Evolutionary conservation across 1,140 invertebrate species (phyloP).

Genomic region (Pseudachorutes palmiensis): DNA sequence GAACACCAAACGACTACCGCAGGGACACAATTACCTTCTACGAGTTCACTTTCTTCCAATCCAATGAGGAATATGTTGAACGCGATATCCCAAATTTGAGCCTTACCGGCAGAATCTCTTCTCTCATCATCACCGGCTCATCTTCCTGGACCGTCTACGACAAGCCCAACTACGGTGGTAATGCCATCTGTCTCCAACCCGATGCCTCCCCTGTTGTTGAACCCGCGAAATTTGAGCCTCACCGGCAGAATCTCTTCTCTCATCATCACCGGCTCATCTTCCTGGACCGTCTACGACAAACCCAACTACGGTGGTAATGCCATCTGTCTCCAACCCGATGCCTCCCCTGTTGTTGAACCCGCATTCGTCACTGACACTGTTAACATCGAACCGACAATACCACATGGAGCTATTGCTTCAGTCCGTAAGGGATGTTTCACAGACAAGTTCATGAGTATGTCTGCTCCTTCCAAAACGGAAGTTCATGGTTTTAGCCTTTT

Average conservation of each 20-base stretch:
- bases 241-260: conserved; percentile 13
- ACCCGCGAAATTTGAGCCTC: conserved; percentile 18
- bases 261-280: conserved; percentile 20
- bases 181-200: conserved; percentile 28
- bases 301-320: conserved; percentile 24
- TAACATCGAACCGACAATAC: conserved; percentile 13
- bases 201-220: not conserved
- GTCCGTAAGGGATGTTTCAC: conserved; percentile 27
- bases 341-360: conserved; percentile 7
- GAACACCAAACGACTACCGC: conserved; percentile 29
- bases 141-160: conserved; percentile 33
- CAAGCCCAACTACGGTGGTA: conserved; percentile 21
- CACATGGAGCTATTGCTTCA: conserved; percentile 24
- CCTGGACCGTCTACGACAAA: conserved; percentile 34
- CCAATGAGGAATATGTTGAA: conserved; percentile 23
- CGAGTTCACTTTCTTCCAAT: conserved; percentile 32
- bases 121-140: conserved; percentile 23
- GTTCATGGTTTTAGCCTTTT: not conserved
- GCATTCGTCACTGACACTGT: conserved; percentile 17
- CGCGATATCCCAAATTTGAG: conserved; percentile 19
- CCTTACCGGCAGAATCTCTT: conserved; percentile 4
- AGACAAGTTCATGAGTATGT: not conserved
- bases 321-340: conserved; percentile 22
- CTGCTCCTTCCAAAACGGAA: not conserved
- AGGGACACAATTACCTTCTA: conserved; percentile 36